Percentiles rank a stretch among this genome's conserved stretches.
Conservation (phyloP, 1,140 invertebrate genomes). For the Xylocopa sonorina region DNA sequence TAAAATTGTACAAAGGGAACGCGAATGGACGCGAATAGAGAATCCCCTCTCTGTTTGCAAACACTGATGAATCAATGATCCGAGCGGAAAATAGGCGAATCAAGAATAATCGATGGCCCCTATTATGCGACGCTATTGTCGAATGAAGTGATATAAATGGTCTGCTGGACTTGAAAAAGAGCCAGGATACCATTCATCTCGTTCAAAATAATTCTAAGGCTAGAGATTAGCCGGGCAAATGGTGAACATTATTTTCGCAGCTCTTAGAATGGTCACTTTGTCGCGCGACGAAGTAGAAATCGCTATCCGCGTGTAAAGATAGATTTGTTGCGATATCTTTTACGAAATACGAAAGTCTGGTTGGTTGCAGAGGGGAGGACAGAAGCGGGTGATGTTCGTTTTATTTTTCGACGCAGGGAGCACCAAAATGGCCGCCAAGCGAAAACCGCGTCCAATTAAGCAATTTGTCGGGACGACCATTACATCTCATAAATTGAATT, state of each 20-base stretch:
- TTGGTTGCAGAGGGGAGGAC: too few species aligned
- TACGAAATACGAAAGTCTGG: too few species aligned
- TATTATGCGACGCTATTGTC: background rate
- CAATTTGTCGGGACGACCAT: background rate
- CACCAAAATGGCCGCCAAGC: too few species aligned
- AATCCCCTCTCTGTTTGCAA: background rate
- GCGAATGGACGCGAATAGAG: background rate
- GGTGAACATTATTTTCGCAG: too few species aligned
- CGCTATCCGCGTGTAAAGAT: too few species aligned
- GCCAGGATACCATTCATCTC: background rate
- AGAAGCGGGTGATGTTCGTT: too few species aligned
- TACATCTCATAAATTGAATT: background rate
- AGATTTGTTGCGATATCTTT: too few species aligned
- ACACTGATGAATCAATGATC: background rate
- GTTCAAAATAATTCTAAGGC: background rate
- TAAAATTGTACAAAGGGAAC: background rate
- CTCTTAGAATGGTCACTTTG: too few species aligned
- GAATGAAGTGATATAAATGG: background rate
- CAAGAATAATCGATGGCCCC: background rate
- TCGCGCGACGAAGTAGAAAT: too few species aligned
- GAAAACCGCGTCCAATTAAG: too few species aligned
- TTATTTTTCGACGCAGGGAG: too few species aligned
- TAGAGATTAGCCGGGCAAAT: background rate
- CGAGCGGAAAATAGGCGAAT: background rate
- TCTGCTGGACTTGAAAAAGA: background rate